Evolutionary conservation across 2,113 vertebrate genomes (phyloP).

Genomic region (Notechis scutatus): DNA sequence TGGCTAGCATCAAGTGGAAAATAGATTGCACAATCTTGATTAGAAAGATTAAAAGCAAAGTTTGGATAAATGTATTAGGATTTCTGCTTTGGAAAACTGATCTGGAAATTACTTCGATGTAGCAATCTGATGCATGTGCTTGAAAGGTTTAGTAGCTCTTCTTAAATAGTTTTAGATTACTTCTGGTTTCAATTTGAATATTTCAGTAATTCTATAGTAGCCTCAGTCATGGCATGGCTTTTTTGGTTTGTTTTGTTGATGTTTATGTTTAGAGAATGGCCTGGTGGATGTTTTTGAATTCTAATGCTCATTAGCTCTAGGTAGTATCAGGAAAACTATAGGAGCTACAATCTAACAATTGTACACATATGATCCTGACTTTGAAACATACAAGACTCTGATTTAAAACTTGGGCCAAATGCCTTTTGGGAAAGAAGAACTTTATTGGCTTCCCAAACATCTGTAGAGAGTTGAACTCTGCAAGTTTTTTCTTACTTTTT

Average conservation of each 20-base stretch:
- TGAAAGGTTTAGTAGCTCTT: neutral
- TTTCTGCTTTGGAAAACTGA: neutral
- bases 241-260: neutral
- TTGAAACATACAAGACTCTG: neutral
- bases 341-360: neutral
- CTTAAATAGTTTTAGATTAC: neutral
- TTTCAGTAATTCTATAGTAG: neutral
- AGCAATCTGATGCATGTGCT: neutral
- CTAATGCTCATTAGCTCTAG: neutral
- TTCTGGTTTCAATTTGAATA: neutral
- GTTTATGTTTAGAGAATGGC: neutral
- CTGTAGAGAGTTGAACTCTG: neutral
- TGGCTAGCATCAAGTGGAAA: neutral
- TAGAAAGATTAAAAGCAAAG: neutral
- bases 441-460: neutral
- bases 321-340: neutral
- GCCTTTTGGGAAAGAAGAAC: neutral
- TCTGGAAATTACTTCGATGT: neutral
- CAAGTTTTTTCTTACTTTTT: neutral
- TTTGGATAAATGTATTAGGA: conserved; percentile 1
- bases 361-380: neutral
- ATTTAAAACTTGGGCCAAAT: neutral
- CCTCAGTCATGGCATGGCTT: neutral
- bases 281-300: neutral
- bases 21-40: neutral